Conservation (phyloP, 2,888 invertebrate species). For the Thelaira solivaga region DNA sequence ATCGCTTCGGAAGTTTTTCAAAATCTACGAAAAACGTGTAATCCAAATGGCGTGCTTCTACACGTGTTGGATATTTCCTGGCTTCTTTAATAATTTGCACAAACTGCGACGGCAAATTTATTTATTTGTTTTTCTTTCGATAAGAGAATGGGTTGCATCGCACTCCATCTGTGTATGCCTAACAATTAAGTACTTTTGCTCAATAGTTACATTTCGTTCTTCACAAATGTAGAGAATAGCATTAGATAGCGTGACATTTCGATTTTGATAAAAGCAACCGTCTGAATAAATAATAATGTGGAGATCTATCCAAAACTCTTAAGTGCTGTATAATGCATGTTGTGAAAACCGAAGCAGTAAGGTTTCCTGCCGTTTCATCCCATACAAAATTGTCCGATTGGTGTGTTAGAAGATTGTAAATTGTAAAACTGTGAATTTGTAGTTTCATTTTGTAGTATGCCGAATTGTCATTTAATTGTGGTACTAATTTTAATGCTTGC, state of each 20-base stretch:
- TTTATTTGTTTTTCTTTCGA: conserved; percentile 24
- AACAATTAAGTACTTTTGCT: conserved; percentile 29
- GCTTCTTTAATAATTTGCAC: conserved; percentile 15
- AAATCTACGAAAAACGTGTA: conserved; percentile 12
- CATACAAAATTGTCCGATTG: neutral
- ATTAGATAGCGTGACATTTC: conserved; percentile 18
- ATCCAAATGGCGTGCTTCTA: conserved; percentile 27
- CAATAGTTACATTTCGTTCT: conserved; percentile 20
- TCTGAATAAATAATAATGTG: conserved; percentile 23
- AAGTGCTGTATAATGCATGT: conserved; percentile 20
- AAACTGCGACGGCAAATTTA: conserved; percentile 20
- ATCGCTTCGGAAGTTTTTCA: conserved; percentile 15
- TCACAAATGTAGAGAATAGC: conserved; percentile 21
- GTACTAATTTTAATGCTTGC: conserved; percentile 1
- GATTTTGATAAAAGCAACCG: conserved; percentile 12
- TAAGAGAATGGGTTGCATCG: conserved; percentile 17
- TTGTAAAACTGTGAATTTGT: neutral
- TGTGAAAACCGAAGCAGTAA: conserved; percentile 16
- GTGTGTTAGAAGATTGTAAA: neutral
- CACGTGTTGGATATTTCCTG: conserved; percentile 12
- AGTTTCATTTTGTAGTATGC: neutral
- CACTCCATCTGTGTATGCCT: conserved; percentile 30
- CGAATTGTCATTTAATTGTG: conserved; percentile 2
- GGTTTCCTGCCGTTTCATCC: neutral
- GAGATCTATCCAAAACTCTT: neutral